Evolutionary conservation across 2,888 invertebrate genomes (phyloP).

Genomic region (Cataglyphis rosenhaueri): DNA sequence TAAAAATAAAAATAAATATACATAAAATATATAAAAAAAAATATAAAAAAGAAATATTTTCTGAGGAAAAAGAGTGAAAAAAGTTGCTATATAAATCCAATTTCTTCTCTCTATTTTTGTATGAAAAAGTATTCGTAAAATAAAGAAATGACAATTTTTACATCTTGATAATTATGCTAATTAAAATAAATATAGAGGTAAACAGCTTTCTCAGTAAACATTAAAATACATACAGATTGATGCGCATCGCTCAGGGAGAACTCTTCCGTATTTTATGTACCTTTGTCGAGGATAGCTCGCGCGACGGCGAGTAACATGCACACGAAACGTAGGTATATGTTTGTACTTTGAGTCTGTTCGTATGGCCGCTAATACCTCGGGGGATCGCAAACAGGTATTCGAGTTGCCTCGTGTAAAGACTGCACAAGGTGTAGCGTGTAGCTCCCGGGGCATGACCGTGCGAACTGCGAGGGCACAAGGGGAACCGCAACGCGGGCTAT

Average conservation of each 20-base stretch:
- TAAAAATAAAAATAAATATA: too few relatives aligned
- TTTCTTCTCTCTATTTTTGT: not conserved
- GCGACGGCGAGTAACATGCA: slow-evolving; percentile 49
- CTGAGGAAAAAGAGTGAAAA: not conserved
- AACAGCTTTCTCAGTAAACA: not conserved
- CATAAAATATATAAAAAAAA: too few relatives aligned
- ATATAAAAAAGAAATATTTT: not conserved
- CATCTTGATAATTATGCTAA: not conserved
- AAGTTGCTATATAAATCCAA: not conserved
- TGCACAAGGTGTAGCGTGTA: slow-evolving; percentile 63
- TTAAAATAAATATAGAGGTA: not conserved
- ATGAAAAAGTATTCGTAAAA: not conserved
- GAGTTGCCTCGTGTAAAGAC: slow-evolving; percentile 73
- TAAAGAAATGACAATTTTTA: not conserved
- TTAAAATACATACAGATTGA: not conserved
- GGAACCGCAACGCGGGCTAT: slow-evolving; percentile 62
- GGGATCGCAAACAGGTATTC: slow-evolving; percentile 74
- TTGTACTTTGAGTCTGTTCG: slow-evolving; percentile 71
- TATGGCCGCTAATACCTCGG: slow-evolving; percentile 75
- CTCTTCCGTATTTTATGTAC: slow-evolving; percentile 45
- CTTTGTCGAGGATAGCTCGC: slow-evolving; percentile 42
- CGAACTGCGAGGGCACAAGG: slow-evolving; percentile 63
- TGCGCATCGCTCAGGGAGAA: not conserved
- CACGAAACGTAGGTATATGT: slow-evolving; percentile 53
- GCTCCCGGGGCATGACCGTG: slow-evolving; percentile 70